phyloP scores from a whole-genome alignment of 2,888 invertebrate species.

The Tanypteryx hageni region DNA sequence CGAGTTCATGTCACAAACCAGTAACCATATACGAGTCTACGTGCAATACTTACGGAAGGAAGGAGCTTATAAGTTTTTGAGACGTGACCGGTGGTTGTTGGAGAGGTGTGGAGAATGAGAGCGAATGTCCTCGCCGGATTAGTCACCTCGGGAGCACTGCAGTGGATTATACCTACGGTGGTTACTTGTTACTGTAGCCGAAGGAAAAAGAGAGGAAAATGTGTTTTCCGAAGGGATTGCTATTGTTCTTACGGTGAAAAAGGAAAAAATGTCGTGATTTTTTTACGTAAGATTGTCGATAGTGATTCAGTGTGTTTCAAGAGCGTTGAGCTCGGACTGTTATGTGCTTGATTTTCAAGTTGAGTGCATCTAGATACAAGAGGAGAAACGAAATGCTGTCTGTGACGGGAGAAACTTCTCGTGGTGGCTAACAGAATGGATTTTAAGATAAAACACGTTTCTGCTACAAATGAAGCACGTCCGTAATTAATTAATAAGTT shows the following conservation, averaged over 20 bases:
- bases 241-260: not conserved
- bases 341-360: not conserved
- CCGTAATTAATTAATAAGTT: too few species aligned
- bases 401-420: too few species aligned
- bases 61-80: not conserved
- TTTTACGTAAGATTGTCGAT: not conserved
- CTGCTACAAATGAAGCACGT: too few species aligned
- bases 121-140: too few species aligned
- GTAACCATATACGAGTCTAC: too few species aligned
- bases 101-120: not conserved
- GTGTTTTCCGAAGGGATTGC: not conserved
- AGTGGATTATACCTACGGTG: not conserved
- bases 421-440: too few species aligned
- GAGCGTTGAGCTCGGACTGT: slow-evolving; percentile 14
- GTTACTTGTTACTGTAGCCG: not conserved
- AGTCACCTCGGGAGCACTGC: too few species aligned
- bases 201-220: not conserved
- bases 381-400: too few species aligned
- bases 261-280: not conserved
- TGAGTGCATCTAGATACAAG: too few species aligned
- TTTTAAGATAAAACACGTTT: too few species aligned
- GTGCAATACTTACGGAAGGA: too few species aligned
- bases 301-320: not conserved
- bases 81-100: not conserved
- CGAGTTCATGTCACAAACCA: too few species aligned